Conservation (phyloP, 1,140 invertebrate genomes). For the Neodiprion fabricii region DNA sequence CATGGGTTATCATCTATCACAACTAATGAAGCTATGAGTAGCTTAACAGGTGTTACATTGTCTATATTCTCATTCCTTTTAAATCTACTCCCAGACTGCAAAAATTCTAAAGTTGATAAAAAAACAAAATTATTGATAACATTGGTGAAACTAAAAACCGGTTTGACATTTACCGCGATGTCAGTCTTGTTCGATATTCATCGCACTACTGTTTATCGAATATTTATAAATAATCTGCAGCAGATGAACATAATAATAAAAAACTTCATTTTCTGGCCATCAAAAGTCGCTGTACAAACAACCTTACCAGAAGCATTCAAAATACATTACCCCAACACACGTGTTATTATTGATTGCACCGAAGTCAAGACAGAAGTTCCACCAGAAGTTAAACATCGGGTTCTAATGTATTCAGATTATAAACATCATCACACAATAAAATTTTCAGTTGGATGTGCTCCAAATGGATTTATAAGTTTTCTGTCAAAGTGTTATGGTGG, state of each 20-base stretch:
- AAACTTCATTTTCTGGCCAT: slow-evolving; percentile 30
- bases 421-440: slow-evolving; percentile 27
- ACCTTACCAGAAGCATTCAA: slow-evolving; percentile 42
- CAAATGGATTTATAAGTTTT: slow-evolving; percentile 30
- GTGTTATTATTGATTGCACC: slow-evolving; percentile 46
- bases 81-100: slow-evolving; percentile 14
- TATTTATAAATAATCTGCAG: slow-evolving; percentile 27
- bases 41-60: slow-evolving; percentile 23
- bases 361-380: slow-evolving; percentile 43
- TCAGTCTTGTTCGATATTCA: slow-evolving; percentile 23
- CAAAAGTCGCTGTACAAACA: slow-evolving; percentile 21
- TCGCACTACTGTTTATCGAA: slow-evolving; percentile 24
- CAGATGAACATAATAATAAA: slow-evolving; percentile 18
- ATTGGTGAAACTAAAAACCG: not conserved
- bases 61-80: slow-evolving; percentile 17
- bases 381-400: slow-evolving; percentile 19
- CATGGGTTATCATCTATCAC: slow-evolving; percentile 23
- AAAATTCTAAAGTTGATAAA: slow-evolving; percentile 7
- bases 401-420: slow-evolving; percentile 26
- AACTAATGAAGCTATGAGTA: slow-evolving; percentile 18
- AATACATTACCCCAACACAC: slow-evolving; percentile 32
- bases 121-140: not conserved
- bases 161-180: not conserved
- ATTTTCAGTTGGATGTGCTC: slow-evolving; percentile 28
- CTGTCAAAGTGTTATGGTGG: slow-evolving; percentile 35